Evolutionary conservation across 2,113 vertebrate species (phyloP).

Genomic region (Rhea pennata): DNA sequence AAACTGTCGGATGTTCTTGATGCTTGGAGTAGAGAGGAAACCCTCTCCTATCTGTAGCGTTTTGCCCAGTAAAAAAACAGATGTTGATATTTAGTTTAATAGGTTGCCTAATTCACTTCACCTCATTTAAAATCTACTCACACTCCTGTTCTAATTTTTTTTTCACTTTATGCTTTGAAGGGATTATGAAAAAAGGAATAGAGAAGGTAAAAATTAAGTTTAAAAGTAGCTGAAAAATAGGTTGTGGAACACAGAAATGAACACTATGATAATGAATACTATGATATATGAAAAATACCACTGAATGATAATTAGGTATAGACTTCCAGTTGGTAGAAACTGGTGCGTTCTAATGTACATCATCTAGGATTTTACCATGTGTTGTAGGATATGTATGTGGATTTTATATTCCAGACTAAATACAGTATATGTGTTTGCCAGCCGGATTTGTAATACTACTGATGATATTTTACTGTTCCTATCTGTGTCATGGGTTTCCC

Average conservation of each 20-base stretch:
- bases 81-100: background rate
- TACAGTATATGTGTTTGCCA: background rate
- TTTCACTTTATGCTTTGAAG: background rate
- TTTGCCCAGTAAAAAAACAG: background rate
- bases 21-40: background rate
- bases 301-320: background rate
- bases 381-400: background rate
- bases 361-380: background rate
- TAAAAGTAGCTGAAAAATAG: background rate
- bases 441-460: background rate
- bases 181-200: background rate
- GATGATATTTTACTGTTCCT: background rate
- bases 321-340: background rate
- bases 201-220: background rate
- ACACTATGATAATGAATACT: background rate
- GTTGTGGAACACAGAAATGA: background rate
- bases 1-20: background rate
- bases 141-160: background rate
- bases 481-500: rapidly evolving
- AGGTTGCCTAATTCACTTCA: background rate
- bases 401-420: background rate
- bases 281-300: background rate
- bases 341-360: background rate
- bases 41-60: background rate
- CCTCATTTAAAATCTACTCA: background rate